Evolutionary conservation across 2,888 invertebrate genomes (phyloP).

Genomic region (Drosophila bunnanda): DNA sequence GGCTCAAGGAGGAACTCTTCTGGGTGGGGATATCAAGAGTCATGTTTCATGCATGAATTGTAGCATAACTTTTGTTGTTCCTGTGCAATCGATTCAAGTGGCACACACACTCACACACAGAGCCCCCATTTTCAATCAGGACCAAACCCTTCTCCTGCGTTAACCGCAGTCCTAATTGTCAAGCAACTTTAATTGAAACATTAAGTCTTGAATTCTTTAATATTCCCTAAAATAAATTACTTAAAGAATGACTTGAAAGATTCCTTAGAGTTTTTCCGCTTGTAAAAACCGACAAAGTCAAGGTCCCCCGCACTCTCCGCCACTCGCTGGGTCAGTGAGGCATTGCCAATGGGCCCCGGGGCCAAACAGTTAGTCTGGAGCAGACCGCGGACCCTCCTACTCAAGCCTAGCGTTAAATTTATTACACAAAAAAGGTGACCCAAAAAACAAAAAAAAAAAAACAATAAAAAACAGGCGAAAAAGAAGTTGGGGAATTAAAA

Average conservation of each 20-base stretch:
- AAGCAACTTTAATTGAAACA: constrained; percentile 4
- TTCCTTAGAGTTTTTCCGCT: neutral
- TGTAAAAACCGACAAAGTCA: constrained; percentile 2
- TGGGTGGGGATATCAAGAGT: constrained; percentile 33
- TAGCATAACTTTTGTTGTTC: constrained; percentile 75
- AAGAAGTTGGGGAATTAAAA: constrained; percentile 61
- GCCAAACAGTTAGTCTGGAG: constrained; percentile 39
- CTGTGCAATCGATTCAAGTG: constrained; percentile 73
- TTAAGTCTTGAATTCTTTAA: neutral
- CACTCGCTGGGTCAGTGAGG: constrained; percentile 39
- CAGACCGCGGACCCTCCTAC: constrained; percentile 12
- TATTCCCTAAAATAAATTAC: neutral
- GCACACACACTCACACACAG: constrained; percentile 40
- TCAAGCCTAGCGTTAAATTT: constrained; percentile 78
- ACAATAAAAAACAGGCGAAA: constrained; percentile 35
- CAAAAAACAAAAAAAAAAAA: constrained; percentile 39
- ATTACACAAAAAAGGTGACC: constrained; percentile 59
- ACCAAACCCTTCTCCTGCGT: too few relatives aligned
- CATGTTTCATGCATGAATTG: constrained; percentile 78
- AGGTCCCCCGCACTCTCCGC: constrained; percentile 5
- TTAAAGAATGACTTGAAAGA: neutral
- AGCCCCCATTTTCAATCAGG: too few relatives aligned
- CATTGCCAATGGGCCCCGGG: constrained; percentile 50
- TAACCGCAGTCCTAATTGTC: neutral
- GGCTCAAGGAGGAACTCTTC: too few relatives aligned